These are phyloP conservation scores for Ranitomeya variabilis DNA, from an alignment of 2,113 vertebrate genomes.

Conservation along the genomic window DNA sequence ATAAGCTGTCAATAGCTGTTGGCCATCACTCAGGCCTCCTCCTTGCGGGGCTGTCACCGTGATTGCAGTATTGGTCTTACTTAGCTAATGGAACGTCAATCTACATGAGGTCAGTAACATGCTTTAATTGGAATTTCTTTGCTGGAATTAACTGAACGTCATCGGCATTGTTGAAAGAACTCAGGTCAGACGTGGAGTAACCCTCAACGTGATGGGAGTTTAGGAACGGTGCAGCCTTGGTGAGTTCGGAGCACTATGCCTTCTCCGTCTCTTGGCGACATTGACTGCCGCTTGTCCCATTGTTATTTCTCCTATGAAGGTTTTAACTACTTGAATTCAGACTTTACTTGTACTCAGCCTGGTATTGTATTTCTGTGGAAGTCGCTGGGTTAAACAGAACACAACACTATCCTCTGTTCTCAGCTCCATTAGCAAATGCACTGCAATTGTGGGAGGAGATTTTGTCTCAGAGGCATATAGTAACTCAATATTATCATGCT, in stretches of 20 bases:
- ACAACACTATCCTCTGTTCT: slow-evolving; percentile 17
- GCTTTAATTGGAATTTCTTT: slow-evolving; percentile 43
- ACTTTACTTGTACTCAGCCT: too few relatives aligned
- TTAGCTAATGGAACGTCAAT: slow-evolving; percentile 52
- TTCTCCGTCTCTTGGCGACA: background rate
- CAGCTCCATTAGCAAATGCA: background rate
- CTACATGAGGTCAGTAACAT: slow-evolving; percentile 8
- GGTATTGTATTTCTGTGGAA: background rate
- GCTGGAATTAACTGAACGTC: slow-evolving; percentile 31
- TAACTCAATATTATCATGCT: slow-evolving; percentile 35
- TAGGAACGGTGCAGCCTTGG: background rate
- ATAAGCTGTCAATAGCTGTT: slow-evolving; percentile 42
- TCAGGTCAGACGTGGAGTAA: background rate
- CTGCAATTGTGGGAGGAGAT: slow-evolving; percentile 2
- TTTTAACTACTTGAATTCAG: background rate
- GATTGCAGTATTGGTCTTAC: slow-evolving; percentile 49
- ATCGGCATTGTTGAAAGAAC: background rate
- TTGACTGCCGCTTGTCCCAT: background rate
- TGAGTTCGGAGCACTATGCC: too few relatives aligned
- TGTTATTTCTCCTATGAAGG: background rate
- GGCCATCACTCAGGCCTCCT: slow-evolving; percentile 24
- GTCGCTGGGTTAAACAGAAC: slow-evolving; percentile 1
- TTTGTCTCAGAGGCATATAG: background rate
- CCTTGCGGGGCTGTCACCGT: slow-evolving; percentile 33
- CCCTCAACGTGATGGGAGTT: slow-evolving; percentile 2